A percentile compares a stretch with the other conserved stretches of the same genome.
These are phyloP conservation scores for Polyommatus iphigenia DNA, from an alignment of 2,888 invertebrate genomes.

Conservation along the genomic window DNA sequence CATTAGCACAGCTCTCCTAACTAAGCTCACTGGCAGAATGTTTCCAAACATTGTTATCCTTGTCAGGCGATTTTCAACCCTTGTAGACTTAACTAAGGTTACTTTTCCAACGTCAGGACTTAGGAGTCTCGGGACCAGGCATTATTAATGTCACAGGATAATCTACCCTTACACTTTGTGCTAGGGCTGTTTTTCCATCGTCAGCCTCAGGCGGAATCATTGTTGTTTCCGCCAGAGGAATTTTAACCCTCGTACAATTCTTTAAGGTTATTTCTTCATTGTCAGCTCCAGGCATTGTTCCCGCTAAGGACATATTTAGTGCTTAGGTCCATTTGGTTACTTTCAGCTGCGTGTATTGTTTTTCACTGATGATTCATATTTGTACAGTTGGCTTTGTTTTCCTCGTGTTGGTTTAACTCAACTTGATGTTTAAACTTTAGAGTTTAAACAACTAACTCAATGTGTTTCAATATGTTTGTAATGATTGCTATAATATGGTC, in stretches of 20 bases:
- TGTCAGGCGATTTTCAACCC: not conserved
- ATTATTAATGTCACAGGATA: not conserved
- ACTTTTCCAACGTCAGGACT: not conserved
- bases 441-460: no score
- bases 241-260: not conserved
- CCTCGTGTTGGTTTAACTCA: not conserved
- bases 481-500: no score
- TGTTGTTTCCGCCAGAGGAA: not conserved
- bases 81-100: not conserved
- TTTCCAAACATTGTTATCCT: not conserved
- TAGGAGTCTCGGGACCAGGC: not conserved
- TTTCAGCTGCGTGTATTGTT: constrained; percentile 9
- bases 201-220: not conserved
- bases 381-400: not conserved
- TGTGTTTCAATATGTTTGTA: no score
- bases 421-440: not conserved
- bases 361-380: constrained; percentile 6
- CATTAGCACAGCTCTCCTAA: not conserved
- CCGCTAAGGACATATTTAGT: constrained; percentile 11
- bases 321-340: constrained; percentile 25
- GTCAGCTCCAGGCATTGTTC: not conserved
- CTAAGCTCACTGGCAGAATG: constrained; percentile 9
- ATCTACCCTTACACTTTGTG: not conserved
- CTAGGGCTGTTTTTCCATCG: not conserved
- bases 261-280: not conserved